Evolutionary conservation across 2,888 invertebrate species (phyloP).

Genomic region (Carcina quercana): DNA sequence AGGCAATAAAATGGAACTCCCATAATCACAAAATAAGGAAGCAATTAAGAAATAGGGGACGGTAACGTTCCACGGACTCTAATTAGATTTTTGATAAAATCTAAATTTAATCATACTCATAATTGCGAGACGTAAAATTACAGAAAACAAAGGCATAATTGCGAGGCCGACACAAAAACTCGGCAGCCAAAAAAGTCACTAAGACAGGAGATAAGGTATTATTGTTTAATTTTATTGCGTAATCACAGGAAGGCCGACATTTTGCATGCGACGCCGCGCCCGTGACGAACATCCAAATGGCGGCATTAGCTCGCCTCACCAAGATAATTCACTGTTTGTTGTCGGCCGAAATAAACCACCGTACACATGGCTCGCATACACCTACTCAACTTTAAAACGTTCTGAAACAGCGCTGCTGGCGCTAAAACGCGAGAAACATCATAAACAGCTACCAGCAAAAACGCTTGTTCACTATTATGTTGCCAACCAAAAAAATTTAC

Average conservation of each 20-base stretch:
- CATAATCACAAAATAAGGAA: no score
- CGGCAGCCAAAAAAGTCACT: slow-evolving; percentile 4
- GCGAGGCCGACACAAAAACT: slow-evolving; percentile 8
- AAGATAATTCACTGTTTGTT: slow-evolving; percentile 23
- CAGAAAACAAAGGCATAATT: slow-evolving; percentile 6
- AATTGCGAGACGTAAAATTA: slow-evolving; percentile 3
- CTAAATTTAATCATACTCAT: no score
- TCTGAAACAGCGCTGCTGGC: no score
- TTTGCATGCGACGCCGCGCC: slow-evolving; percentile 26
- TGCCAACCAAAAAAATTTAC: no score
- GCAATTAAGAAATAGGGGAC: no score
- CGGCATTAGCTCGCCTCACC: slow-evolving; percentile 28
- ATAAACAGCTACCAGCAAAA: no score
- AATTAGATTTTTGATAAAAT: no score
- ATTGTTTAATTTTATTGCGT: slow-evolving; percentile 36
- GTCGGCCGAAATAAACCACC: slow-evolving; percentile 1
- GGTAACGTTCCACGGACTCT: no score
- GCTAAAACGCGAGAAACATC: no score
- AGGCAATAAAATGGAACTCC: no score
- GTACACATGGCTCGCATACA: slow-evolving; percentile 1
- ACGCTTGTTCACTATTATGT: no score
- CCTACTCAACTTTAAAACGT: slow-evolving; percentile 3
- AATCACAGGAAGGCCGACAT: slow-evolving; percentile 36
- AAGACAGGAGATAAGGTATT: slow-evolving; percentile 27
- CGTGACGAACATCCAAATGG: slow-evolving; percentile 43